Conservation (phyloP, 2,113 vertebrate species). For the Phalacrocorax aristotelis region DNA sequence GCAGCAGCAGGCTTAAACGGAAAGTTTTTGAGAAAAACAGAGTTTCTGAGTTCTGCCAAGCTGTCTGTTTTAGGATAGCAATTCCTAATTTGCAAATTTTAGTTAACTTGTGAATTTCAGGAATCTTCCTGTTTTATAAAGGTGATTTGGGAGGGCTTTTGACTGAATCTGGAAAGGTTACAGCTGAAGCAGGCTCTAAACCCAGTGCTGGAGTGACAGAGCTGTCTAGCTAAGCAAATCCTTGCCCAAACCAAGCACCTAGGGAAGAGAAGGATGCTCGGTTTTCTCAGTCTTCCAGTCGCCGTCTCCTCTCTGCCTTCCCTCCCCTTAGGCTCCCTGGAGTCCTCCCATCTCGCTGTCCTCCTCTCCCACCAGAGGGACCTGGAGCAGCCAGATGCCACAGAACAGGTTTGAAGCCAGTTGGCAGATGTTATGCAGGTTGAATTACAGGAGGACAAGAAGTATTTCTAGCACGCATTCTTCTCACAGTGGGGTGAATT, state of each 20-base stretch:
- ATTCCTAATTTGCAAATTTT: background rate
- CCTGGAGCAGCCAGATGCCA: background rate
- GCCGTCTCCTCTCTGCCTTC: background rate
- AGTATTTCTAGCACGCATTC: background rate
- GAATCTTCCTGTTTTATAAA: background rate
- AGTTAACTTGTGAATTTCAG: background rate
- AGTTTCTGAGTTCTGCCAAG: background rate
- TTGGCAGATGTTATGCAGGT: background rate
- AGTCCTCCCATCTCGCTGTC: background rate
- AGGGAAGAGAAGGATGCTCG: background rate
- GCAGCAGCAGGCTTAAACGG: background rate
- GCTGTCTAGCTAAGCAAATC: background rate
- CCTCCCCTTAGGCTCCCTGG: background rate
- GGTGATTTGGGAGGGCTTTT: background rate
- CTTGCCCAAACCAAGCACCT: background rate
- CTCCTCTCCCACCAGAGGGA: background rate
- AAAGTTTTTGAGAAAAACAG: background rate
- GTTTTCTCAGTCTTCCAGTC: background rate
- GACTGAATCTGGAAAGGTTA: background rate
- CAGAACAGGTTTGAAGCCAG: conserved; percentile 6
- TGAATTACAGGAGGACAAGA: background rate
- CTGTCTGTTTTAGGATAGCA: background rate
- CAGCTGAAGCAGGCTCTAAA: background rate
- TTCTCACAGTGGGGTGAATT: background rate
- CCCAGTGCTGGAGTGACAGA: background rate